Conservation (phyloP, 92 coral and sea anemone species). For the Umimayanthus kanabou region DNA sequence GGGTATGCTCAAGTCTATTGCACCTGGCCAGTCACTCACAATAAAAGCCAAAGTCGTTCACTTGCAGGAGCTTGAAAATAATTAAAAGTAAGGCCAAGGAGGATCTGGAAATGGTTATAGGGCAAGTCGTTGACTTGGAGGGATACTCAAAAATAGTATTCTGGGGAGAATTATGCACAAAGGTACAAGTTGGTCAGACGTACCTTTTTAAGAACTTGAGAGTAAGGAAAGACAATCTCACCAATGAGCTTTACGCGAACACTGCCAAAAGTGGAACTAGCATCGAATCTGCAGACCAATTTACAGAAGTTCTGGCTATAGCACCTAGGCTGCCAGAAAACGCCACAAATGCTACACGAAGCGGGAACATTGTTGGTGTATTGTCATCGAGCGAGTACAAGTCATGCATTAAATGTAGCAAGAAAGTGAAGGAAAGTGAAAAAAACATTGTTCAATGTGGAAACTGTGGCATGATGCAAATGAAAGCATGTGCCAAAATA, state of each 20-base stretch:
- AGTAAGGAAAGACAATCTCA: too few relatives aligned
- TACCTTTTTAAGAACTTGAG: too few relatives aligned
- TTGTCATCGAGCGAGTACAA: slow-evolving; percentile 2
- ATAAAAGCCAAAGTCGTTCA: background rate
- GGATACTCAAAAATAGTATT: slow-evolving; percentile 7
- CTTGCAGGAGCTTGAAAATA: slow-evolving; percentile 1
- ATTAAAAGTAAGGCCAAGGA: background rate
- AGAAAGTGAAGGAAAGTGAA: background rate
- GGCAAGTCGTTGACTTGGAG: slow-evolving; percentile 1
- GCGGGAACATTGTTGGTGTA: slow-evolving; percentile 10
- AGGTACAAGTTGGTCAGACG: background rate
- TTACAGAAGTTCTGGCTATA: slow-evolving; percentile 5
- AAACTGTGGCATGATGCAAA: slow-evolving; percentile 8
- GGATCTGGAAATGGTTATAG: background rate
- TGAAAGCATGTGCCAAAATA: slow-evolving; percentile 1
- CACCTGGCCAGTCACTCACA: background rate
- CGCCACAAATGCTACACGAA: slow-evolving; percentile 13
- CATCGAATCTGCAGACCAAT: background rate
- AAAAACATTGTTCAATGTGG: slow-evolving; percentile 12
- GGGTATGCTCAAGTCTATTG: too few relatives aligned
- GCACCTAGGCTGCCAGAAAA: slow-evolving; percentile 10
- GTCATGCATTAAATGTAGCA: background rate
- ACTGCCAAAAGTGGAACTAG: background rate
- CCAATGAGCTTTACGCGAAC: too few relatives aligned
- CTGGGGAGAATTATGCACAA: slow-evolving; percentile 7